Evolutionary conservation across 2,113 vertebrate species (phyloP).

Genomic region (Trogon surrucura): DNA sequence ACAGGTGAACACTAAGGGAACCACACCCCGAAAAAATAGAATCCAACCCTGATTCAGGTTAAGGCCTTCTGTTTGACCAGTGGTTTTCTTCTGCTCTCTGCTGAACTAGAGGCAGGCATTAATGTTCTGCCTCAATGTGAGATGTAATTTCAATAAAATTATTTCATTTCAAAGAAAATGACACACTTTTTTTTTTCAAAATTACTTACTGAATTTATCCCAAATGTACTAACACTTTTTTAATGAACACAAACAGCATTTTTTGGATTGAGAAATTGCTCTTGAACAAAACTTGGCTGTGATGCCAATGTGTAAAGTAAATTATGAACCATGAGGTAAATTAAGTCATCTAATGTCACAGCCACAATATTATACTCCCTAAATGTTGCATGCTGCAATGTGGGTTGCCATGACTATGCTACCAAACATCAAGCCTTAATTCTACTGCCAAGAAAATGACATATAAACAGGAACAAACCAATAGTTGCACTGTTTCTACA

Average conservation of each 20-base stretch:
- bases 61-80: not conserved
- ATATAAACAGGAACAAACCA: conserved; percentile 25
- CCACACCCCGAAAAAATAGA: not conserved
- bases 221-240: conserved; percentile 9
- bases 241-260: conserved; percentile 22
- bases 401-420: conserved; percentile 18
- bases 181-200: fast-evolving
- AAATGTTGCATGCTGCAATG: conserved; percentile 23
- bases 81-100: not conserved
- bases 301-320: conserved; percentile 16
- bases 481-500: not conserved
- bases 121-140: not conserved
- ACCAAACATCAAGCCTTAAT: conserved; percentile 18
- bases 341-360: conserved; percentile 54
- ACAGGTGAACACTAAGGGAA: not conserved
- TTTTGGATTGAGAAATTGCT: conserved; percentile 21
- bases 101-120: not conserved
- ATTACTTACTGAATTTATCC: not conserved
- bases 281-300: conserved; percentile 42
- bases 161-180: not conserved
- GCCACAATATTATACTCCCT: conserved; percentile 25
- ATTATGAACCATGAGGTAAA: conserved; percentile 51
- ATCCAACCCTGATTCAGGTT: not conserved
- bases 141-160: not conserved
- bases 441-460: conserved; percentile 50